Conservation (phyloP, 2,888 invertebrate genomes). For the Latrodectus hesperus region DNA sequence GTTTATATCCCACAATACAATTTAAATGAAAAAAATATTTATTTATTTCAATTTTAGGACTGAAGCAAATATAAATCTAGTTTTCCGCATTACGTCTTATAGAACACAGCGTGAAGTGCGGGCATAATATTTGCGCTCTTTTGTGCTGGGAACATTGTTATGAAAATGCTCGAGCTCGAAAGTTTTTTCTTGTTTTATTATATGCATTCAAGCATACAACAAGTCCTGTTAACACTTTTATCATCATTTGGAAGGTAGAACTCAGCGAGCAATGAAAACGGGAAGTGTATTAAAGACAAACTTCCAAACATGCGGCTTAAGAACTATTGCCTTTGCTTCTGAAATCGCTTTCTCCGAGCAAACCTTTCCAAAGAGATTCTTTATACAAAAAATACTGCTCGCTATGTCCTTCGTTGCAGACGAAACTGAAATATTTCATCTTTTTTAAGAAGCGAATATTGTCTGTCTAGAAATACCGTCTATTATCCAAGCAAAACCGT, state of each 20-base stretch:
- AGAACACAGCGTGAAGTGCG: too few relatives aligned
- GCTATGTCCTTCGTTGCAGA: neutral
- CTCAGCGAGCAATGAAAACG: slow-evolving; percentile 31
- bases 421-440: neutral
- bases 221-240: slow-evolving; percentile 40
- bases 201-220: slow-evolving; percentile 34
- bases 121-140: too few relatives aligned
- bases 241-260: slow-evolving; percentile 31
- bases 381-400: slow-evolving; percentile 1
- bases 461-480: slow-evolving; percentile 27
- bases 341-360: slow-evolving; percentile 13
- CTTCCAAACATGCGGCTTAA: slow-evolving; percentile 14
- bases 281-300: slow-evolving; percentile 49
- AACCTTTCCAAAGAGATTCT: neutral
- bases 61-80: too few relatives aligned
- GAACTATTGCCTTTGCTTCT: slow-evolving; percentile 11
- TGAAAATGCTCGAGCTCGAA: slow-evolving; percentile 12
- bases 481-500: slow-evolving; percentile 38
- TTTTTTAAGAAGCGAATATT: neutral
- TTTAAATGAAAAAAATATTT: too few relatives aligned
- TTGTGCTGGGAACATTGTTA: slow-evolving; percentile 23
- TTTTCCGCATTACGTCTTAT: too few relatives aligned
- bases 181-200: slow-evolving; percentile 25
- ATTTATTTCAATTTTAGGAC: too few relatives aligned
- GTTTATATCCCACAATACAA: too few relatives aligned